Conservation (phyloP, 1,140 invertebrate species). For the Drosophila orosa region DNA sequence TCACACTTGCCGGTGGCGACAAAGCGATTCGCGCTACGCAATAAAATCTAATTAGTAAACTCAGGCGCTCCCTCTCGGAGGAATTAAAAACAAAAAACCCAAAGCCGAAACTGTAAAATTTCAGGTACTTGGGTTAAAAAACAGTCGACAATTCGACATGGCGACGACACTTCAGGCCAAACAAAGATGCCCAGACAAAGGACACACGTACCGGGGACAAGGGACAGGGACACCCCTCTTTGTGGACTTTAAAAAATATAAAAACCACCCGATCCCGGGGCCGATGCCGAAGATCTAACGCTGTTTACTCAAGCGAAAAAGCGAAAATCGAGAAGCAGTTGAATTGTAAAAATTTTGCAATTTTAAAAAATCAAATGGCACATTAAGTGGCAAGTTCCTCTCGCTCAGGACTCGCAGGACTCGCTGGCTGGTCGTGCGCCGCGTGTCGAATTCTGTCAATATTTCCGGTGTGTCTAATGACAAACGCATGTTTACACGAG, state of each 20-base stretch:
- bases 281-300: conserved; percentile 28
- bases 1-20: conserved; percentile 66
- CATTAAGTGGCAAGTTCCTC: conserved; percentile 60
- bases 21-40: conserved; percentile 72
- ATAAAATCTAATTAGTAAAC: conserved; percentile 80
- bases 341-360: conserved; percentile 56
- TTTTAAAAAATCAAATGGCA: conserved; percentile 80
- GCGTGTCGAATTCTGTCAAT: conserved; percentile 77
- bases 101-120: conserved; percentile 59
- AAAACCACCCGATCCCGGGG: conserved; percentile 49
- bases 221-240: conserved; percentile 44
- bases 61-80: conserved; percentile 18
- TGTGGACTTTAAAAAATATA: conserved; percentile 13
- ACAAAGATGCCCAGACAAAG: conserved; percentile 75
- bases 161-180: conserved; percentile 75
- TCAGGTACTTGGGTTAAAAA: conserved; percentile 69
- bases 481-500: conserved; percentile 83
- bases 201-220: conserved; percentile 63
- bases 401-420: conserved; percentile 9
- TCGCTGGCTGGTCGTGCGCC: conserved; percentile 54
- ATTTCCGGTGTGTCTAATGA: conserved; percentile 83
- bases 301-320: conserved; percentile 73
- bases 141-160: conserved; percentile 68
- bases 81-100: conserved; percentile 29
- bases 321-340: conserved; percentile 38